phyloP scores from a whole-genome alignment of 2,113 vertebrate species.

The Laticauda laticaudata region DNA sequence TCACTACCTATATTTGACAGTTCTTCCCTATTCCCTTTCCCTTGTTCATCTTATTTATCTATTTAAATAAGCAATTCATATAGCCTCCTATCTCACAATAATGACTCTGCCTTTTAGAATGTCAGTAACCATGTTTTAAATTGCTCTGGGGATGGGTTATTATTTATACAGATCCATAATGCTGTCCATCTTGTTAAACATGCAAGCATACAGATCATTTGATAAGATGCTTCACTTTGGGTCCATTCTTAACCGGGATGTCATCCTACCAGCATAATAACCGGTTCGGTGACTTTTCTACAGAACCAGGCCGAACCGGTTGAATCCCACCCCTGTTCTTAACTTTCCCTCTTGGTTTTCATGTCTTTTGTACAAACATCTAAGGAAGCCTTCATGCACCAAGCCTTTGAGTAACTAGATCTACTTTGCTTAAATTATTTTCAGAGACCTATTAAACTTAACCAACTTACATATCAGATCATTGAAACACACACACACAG shows the following conservation, averaged over 20 bases:
- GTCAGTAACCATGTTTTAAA: background rate
- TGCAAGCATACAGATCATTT: background rate
- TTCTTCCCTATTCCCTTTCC: background rate
- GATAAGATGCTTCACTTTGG: background rate
- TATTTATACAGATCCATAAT: background rate
- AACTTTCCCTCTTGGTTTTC: background rate
- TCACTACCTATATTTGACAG: background rate
- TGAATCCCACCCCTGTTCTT: background rate
- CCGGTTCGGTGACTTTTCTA: too few species aligned
- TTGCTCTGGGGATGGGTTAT: background rate
- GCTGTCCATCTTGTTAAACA: background rate
- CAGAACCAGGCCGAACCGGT: too few species aligned
- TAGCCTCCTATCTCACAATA: background rate
- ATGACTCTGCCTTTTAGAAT: background rate
- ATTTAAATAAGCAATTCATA: background rate
- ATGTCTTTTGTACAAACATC: background rate
- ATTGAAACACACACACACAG: background rate
- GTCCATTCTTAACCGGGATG: background rate
- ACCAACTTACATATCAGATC: background rate
- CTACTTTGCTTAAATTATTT: background rate
- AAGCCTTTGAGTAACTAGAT: background rate
- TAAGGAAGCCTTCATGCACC: background rate
- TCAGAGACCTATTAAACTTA: background rate
- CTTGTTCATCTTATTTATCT: background rate
- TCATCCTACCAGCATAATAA: too few species aligned